Conservation (phyloP, 2,113 vertebrate species). For the Centrocercus urophasianus region DNA sequence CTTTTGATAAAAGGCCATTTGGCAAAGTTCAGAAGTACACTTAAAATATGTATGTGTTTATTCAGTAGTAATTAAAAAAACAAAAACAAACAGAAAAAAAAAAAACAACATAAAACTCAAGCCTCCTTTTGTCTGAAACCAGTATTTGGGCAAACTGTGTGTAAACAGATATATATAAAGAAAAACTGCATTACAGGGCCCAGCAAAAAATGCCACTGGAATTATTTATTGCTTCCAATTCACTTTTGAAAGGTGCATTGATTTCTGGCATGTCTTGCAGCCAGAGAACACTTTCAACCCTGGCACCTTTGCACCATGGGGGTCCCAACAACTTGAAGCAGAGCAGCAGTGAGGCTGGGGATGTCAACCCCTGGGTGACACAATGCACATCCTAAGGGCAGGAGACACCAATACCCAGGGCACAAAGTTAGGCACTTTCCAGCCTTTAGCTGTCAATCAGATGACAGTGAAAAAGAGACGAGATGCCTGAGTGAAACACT, state of each 20-base stretch:
- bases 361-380: background rate
- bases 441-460: background rate
- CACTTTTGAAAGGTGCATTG: background rate
- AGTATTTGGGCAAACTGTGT: background rate
- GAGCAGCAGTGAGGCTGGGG: background rate
- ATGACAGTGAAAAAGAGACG: background rate
- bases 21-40: constrained; percentile 22
- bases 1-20: constrained; percentile 59
- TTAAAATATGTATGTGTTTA: constrained; percentile 32
- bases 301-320: background rate
- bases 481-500: background rate
- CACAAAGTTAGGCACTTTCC: background rate
- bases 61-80: background rate
- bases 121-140: constrained; percentile 30
- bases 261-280: background rate
- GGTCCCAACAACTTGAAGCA: background rate
- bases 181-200: background rate
- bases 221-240: background rate
- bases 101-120: background rate
- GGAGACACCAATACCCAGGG: background rate
- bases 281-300: background rate
- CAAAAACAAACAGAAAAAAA: background rate
- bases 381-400: background rate
- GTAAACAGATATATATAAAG: constrained; percentile 19
- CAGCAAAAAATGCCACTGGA: background rate